phyloP scores from a whole-genome alignment of 2,888 invertebrate genomes.

The Oligia strigilis region DNA sequence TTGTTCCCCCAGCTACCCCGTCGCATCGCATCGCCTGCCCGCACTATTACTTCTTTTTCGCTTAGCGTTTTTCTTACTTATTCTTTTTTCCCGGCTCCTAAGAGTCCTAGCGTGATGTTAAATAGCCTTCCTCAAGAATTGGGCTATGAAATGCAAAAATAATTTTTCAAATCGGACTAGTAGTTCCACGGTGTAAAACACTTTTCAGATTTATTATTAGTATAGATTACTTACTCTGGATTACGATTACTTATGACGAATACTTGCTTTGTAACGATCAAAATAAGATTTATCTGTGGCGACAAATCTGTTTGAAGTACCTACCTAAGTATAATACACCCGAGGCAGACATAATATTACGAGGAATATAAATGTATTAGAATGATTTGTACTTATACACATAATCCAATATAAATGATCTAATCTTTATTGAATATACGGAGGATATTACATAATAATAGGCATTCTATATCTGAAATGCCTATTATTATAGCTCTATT shows the following conservation, averaged over 20 bases:
- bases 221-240: background rate
- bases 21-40: background rate
- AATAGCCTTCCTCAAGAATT: background rate
- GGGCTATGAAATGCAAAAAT: background rate
- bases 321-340: conserved; percentile 2
- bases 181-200: background rate
- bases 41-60: background rate
- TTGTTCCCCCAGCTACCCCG: background rate
- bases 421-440: no score
- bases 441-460: no score
- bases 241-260: conserved; percentile 11
- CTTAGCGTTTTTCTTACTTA: background rate
- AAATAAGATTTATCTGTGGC: conserved; percentile 5
- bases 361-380: background rate
- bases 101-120: no score
- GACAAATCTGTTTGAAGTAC: conserved; percentile 4
- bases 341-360: background rate
- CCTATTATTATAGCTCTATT: no score
- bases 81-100: background rate
- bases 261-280: conserved; percentile 15
- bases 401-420: no score
- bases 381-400: background rate
- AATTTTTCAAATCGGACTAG: background rate
- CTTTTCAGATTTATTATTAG: no score
- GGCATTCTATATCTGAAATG: no score